These are phyloP conservation scores for Lates japonicus DNA, from an alignment of 2,797 vertebrate species.

Conservation along the genomic window DNA sequence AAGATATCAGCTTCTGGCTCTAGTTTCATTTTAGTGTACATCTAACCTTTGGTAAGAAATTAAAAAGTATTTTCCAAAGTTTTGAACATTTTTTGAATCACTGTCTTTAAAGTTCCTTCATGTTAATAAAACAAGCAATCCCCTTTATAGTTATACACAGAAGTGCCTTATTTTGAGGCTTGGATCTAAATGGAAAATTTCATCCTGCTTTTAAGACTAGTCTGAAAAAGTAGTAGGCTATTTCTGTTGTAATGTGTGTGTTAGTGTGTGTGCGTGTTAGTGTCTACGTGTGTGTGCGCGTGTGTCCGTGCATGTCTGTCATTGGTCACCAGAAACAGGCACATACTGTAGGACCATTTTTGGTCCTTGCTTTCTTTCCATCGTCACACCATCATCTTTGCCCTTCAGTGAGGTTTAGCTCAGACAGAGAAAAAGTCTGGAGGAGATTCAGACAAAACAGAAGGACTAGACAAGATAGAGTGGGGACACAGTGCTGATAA, in stretches of 20 bases:
- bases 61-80: neutral
- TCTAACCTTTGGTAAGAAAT: neutral
- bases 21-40: neutral
- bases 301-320: conserved; percentile 37
- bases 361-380: conserved; percentile 61
- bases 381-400: conserved; percentile 30
- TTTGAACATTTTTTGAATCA: neutral
- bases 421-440: conserved; percentile 49
- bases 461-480: conserved; percentile 24
- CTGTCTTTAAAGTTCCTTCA: rapidly evolving
- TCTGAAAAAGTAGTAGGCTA: conserved; percentile 21
- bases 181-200: conserved; percentile 27
- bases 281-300: conserved; percentile 27
- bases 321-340: conserved; percentile 56
- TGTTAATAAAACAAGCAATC: conserved; percentile 2
- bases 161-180: neutral
- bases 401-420: conserved; percentile 28
- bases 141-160: neutral
- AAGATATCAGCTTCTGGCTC: neutral
- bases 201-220: neutral
- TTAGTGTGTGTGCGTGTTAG: conserved; percentile 22
- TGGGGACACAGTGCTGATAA: conserved; percentile 21
- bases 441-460: conserved; percentile 50
- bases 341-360: conserved; percentile 64
- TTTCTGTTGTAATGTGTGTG: conserved; percentile 32